These are phyloP conservation scores for Syngnathus scovelli DNA, from an alignment of 2,113 vertebrate species.

Conservation along the genomic window DNA sequence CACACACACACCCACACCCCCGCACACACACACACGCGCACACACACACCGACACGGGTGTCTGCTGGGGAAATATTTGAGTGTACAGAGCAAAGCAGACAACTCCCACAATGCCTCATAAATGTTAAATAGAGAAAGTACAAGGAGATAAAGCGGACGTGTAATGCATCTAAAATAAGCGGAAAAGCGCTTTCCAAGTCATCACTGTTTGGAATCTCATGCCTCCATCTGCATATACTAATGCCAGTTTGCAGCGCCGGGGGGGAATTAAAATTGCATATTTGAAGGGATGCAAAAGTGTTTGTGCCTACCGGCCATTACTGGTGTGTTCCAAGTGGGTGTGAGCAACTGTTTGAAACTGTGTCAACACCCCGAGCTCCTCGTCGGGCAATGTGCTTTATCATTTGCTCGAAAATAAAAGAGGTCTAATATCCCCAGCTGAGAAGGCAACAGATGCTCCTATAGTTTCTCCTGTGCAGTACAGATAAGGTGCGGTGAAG, in stretches of 20 bases:
- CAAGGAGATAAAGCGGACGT: background rate
- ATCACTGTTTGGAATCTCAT: background rate
- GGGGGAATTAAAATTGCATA: background rate
- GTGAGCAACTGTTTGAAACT: conserved; percentile 43
- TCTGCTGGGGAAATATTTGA: conserved; percentile 29
- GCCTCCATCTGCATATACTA: background rate
- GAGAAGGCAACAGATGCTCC: background rate
- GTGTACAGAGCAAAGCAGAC: conserved; percentile 25
- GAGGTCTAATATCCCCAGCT: background rate
- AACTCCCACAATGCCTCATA: conserved; percentile 38
- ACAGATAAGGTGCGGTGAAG: conserved; percentile 34
- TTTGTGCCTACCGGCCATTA: conserved; percentile 24
- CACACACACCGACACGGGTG: conserved; percentile 5
- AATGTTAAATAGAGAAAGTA: conserved; percentile 12
- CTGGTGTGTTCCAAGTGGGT: conserved; percentile 34
- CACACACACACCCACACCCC: background rate
- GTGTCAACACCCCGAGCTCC: conserved; percentile 33
- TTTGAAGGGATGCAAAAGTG: conserved; percentile 11
- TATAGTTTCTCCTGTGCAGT: conserved; percentile 2
- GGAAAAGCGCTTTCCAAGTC: background rate
- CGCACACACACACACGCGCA: background rate
- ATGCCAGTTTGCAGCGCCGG: conserved; percentile 3
- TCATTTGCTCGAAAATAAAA: background rate
- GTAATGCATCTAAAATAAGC: background rate
- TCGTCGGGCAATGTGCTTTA: conserved; percentile 12